These are phyloP conservation scores for Megathymus violae DNA, from an alignment of 1,140 invertebrate genomes.

Conservation along the genomic window DNA sequence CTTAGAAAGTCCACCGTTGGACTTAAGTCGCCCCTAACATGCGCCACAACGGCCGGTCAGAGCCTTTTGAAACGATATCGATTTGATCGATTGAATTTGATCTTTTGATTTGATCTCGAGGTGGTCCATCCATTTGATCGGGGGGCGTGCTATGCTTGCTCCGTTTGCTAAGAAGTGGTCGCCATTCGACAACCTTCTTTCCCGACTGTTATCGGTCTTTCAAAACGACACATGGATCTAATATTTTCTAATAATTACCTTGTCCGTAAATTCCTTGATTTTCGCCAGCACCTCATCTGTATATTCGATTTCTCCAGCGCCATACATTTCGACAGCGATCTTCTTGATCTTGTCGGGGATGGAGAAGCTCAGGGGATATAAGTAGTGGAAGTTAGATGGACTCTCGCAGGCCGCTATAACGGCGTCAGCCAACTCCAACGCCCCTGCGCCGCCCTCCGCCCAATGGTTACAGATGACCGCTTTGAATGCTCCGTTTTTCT, in stretches of 20 bases:
- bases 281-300: conserved; percentile 87
- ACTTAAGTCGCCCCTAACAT: too few species aligned
- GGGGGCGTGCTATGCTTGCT: too few species aligned
- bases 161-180: too few species aligned
- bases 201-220: too few species aligned
- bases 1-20: too few species aligned
- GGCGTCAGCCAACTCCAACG: conserved; percentile 92
- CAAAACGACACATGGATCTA: too few species aligned
- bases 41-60: too few species aligned
- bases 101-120: too few species aligned
- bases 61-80: too few species aligned
- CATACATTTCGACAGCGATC: conserved; percentile 98
- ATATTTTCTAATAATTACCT: conserved; percentile 66
- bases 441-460: conserved; percentile 95
- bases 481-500: conserved; percentile 91
- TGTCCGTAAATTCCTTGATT: conserved; percentile 87
- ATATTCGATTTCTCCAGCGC: conserved; percentile 94
- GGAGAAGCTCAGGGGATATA: conserved; percentile 92
- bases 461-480: conserved; percentile 96
- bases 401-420: conserved; percentile 91
- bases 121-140: too few species aligned
- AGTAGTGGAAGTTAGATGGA: conserved; percentile 87
- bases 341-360: conserved; percentile 95
- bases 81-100: too few species aligned
- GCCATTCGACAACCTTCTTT: too few species aligned